phyloP scores from a whole-genome alignment of 92 coral and sea anemone genomes.

The Zoanthus gigantus region DNA sequence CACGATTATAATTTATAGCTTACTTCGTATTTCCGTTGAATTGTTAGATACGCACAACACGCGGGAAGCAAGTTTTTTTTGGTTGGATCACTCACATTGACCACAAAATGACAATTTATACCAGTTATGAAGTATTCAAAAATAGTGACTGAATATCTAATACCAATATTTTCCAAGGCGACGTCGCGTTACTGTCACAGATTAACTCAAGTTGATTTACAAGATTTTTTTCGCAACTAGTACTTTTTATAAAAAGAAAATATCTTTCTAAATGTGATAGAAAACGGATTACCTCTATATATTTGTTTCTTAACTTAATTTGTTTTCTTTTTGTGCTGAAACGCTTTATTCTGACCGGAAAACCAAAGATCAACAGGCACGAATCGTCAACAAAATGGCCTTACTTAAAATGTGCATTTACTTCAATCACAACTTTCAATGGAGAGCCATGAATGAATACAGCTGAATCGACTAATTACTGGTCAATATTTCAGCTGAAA shows the following conservation, averaged over 20 bases:
- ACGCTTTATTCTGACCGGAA: background rate
- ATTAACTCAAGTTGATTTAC: constrained; percentile 10
- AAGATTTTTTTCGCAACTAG: background rate
- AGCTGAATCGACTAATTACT: constrained; percentile 5
- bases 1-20: background rate
- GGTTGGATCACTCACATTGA: background rate
- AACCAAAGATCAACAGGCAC: background rate
- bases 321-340: background rate
- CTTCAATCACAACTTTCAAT: background rate
- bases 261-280: background rate
- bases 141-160: background rate
- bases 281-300: background rate
- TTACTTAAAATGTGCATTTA: background rate
- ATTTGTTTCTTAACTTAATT: background rate
- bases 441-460: background rate
- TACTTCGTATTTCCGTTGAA: constrained; percentile 7
- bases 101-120: constrained; percentile 33
- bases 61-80: constrained; percentile 26
- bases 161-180: constrained; percentile 14
- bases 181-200: background rate
- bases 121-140: background rate
- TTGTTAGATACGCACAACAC: constrained; percentile 31
- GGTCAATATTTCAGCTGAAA: background rate
- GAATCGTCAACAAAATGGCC: background rate
- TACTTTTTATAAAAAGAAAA: background rate